Evolutionary conservation across 2,113 vertebrate genomes (phyloP).

Genomic region (Piliocolobus tephrosceles): DNA sequence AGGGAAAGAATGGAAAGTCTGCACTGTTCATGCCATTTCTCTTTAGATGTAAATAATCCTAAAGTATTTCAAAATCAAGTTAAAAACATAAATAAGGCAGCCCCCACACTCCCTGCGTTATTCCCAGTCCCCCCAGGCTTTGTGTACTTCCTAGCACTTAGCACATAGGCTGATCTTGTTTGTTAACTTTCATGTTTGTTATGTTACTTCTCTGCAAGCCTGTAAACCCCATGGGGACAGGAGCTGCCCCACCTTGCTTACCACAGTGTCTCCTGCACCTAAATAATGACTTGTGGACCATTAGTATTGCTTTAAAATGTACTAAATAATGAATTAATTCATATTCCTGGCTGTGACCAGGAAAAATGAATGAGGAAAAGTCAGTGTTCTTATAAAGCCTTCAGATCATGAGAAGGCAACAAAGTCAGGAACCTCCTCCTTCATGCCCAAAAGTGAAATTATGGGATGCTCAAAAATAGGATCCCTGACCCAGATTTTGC

Average conservation of each 20-base stretch:
- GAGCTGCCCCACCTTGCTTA: not conserved
- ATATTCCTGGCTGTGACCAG: not conserved
- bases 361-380: not conserved
- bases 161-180: not conserved
- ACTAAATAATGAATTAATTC: not conserved
- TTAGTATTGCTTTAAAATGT: not conserved
- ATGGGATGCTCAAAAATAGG: not conserved
- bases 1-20: not conserved
- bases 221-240: accelerated
- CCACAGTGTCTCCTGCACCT: not conserved
- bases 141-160: not conserved
- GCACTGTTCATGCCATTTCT: not conserved
- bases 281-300: not conserved
- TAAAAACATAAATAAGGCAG: not conserved
- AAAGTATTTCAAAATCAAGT: not conserved
- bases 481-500: not conserved
- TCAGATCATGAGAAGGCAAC: not conserved
- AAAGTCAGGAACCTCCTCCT: not conserved
- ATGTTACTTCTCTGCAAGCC: not conserved
- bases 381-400: not conserved
- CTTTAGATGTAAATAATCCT: not conserved
- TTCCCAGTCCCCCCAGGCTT: not conserved
- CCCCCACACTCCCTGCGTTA: too few relatives aligned
- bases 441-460: not conserved
- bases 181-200: not conserved